These are phyloP conservation scores for Manis crassicaudata DNA, from an alignment of 2,797 vertebrate species.

Conservation along the genomic window DNA sequence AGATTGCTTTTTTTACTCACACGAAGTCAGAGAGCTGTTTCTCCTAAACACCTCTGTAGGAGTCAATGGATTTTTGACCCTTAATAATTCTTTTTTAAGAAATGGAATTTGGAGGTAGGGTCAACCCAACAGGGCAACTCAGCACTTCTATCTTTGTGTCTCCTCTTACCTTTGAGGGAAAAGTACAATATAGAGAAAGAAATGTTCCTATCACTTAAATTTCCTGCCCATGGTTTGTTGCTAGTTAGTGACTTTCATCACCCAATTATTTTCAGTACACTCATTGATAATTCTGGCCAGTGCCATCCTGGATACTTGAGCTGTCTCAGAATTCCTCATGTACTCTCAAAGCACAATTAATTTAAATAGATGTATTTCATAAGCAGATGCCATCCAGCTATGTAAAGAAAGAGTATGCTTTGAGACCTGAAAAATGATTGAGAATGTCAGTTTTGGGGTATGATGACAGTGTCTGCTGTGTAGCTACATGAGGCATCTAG, in stretches of 20 bases:
- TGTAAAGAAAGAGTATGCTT: not conserved
- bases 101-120: not conserved
- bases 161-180: not conserved
- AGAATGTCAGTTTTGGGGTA: not conserved
- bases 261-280: not conserved
- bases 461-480: not conserved
- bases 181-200: not conserved
- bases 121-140: not conserved
- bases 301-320: not conserved
- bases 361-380: constrained; percentile 28
- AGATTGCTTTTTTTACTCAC: not conserved
- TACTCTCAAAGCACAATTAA: not conserved
- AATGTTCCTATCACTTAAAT: not conserved
- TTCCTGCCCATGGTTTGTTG: not conserved
- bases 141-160: not conserved
- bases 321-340: constrained; percentile 20
- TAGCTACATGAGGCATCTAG: not conserved
- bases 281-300: not conserved
- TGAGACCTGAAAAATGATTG: not conserved
- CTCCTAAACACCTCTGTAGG: not conserved
- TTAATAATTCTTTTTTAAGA: not conserved
- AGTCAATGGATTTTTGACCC: not conserved
- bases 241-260: not conserved
- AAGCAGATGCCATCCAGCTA: not conserved
- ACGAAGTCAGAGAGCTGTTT: not conserved